Evolutionary conservation across 2,113 vertebrate genomes (phyloP), one percentile per base, ranked within the genome.

Genomic region (Larimichthys polyactis): DNA sequence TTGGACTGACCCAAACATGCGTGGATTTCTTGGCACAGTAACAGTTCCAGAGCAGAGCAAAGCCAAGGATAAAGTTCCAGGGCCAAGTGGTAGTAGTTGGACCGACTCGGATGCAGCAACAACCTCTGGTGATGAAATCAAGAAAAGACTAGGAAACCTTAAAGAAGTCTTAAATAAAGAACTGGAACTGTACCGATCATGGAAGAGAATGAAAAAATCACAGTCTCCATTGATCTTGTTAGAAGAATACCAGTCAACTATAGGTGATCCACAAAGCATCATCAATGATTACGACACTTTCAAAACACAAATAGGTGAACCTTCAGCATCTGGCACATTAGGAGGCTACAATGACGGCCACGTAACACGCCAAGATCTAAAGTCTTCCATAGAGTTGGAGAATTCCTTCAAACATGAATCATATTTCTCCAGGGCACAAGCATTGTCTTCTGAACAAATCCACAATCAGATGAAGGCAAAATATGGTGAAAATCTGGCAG

Each of bases 361-460:
- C 0, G 29, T 66, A 19, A 79, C 62, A 20, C 3, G 0, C 6
- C 24, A 2, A n/a, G 83, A 88, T 48, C 1, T 88, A 14, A 71
- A 1, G 10, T 81, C 74, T 51, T 80, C 73, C 57, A 22, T 52
- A 14, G 49, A 78, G 24, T 14, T 75, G 19, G 86, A 90, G 22
- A 75, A 69, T 20, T 76, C 86, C 11, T 77, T 90, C 48, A 85
- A 71, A 75, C 78, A 65, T n/a, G 77, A 75, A 44, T 83, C 86
- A 0, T 79, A 86, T 76, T 87, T 51, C 20, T 83, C 63, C 0
- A 81, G 83, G 17, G 8, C 5, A 14, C 60, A 49, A n/a, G 51
- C 40, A 15, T 24, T 8, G 9, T n/a, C 29, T 1, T 0, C 69
- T 62, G 27, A 81, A 49, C 43, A 86, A 0, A 27, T 90, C 60